A percentile compares a stretch with the other conserved stretches of the same genome.
Evolutionary conservation across 2,113 vertebrate genomes (phyloP).

Genomic region (Petromus typicus): DNA sequence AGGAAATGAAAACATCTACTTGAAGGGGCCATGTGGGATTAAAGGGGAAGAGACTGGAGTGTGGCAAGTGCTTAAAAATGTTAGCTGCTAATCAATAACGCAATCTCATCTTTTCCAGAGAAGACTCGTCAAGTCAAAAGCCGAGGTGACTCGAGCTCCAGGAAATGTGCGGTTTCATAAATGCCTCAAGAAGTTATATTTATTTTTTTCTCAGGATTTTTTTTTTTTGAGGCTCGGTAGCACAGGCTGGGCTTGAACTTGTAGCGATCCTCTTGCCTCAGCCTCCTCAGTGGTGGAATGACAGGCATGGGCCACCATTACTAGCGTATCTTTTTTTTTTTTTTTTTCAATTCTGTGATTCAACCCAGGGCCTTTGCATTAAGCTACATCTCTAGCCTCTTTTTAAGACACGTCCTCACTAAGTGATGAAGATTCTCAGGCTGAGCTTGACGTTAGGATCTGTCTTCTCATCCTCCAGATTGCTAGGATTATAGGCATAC

Average conservation of each 20-base stretch:
- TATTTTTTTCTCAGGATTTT: background rate
- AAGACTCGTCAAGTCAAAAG: constrained; percentile 87
- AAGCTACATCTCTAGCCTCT: background rate
- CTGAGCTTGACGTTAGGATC: background rate
- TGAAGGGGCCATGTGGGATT: background rate
- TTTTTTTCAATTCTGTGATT: background rate
- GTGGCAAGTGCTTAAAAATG: background rate
- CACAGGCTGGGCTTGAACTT: background rate
- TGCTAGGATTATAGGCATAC: background rate
- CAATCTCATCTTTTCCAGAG: constrained; percentile 86
- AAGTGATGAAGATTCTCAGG: background rate
- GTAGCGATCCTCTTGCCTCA: background rate
- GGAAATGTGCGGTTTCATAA: constrained; percentile 91
- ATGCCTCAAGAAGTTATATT: constrained; percentile 15
- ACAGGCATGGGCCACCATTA: background rate
- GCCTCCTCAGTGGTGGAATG: background rate
- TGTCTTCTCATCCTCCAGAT: background rate
- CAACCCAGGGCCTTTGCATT: background rate
- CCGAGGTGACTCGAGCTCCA: constrained; percentile 75
- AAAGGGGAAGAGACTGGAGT: background rate
- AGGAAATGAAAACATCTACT: background rate
- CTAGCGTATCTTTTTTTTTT: background rate
- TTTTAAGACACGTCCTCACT: background rate
- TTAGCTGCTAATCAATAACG: background rate
- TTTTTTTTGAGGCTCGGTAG: background rate